phyloP scores from a whole-genome alignment of 2,797 vertebrate genomes.

The Sebastes kiyomatsui region DNA sequence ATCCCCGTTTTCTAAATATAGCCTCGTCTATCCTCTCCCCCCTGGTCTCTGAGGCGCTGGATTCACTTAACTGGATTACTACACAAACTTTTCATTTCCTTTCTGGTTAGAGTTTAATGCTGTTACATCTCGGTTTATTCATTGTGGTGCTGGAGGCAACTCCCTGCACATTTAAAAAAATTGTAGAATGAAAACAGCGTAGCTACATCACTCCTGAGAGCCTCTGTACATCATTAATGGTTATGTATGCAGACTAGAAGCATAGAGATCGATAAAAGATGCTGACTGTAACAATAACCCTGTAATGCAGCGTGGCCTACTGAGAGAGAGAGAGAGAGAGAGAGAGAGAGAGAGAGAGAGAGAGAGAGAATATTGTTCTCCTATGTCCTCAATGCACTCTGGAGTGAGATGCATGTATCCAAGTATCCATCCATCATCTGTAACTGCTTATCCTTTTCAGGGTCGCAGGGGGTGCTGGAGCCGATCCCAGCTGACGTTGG shows the following conservation, averaged over 20 bases:
- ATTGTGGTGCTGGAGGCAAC: constrained; percentile 20
- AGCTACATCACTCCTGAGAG: not conserved
- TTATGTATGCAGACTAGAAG: constrained; percentile 15
- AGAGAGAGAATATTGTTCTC: not conserved
- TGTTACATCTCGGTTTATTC: constrained; percentile 53
- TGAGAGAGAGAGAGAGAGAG: not conserved
- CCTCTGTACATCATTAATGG: not conserved
- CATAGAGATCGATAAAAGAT: constrained; percentile 16
- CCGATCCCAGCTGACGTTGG: no score
- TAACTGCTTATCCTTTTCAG: no score
- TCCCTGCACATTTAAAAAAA: constrained; percentile 15
- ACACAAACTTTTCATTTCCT: constrained; percentile 70
- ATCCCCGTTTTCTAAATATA: constrained; percentile 68
- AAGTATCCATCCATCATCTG: not conserved
- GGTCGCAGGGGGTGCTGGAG: no score
- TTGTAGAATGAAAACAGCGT: not conserved
- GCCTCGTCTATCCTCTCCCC: constrained; percentile 39
- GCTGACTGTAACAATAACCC: constrained; percentile 33
- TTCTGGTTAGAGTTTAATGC: constrained; percentile 64
- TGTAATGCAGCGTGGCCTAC: constrained; percentile 5
- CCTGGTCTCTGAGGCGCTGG: constrained; percentile 40
- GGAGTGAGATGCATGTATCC: not conserved
- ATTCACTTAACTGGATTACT: constrained; percentile 70
- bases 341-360: not conserved
- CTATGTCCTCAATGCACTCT: not conserved